A percentile compares a stretch with the other conserved stretches of the same genome.
Conservation (phyloP, 2,797 vertebrate genomes). For the Halcyon badia region DNA sequence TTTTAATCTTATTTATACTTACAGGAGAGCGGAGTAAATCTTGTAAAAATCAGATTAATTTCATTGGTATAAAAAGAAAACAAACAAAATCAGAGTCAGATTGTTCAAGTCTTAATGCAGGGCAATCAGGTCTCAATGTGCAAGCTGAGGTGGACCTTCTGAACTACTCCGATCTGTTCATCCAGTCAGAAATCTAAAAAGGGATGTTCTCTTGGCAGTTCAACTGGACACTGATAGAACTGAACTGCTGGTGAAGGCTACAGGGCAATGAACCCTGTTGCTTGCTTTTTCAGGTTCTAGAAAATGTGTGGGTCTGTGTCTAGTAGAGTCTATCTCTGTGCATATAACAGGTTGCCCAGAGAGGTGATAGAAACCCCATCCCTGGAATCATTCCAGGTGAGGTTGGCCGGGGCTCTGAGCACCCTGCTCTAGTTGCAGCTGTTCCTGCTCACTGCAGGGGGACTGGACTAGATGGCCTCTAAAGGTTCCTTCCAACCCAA, state of each 20-base stretch:
- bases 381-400: neutral
- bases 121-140: neutral
- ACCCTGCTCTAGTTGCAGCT: neutral
- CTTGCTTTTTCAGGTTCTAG: neutral
- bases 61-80: neutral
- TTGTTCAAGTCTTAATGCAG: neutral
- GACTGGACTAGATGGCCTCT: neutral
- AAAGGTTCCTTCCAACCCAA: neutral
- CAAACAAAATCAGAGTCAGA: neutral
- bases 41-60: neutral
- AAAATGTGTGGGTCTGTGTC: neutral
- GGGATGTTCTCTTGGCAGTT: neutral
- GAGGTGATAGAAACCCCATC: neutral
- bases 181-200: neutral
- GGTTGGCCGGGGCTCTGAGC: neutral
- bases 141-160: neutral
- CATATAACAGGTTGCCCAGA: neutral
- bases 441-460: neutral
- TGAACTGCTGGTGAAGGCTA: neutral
- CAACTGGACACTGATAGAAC: fast-evolving
- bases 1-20: neutral
- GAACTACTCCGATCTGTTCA: neutral
- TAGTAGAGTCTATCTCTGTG: neutral
- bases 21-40: neutral
- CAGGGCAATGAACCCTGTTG: neutral